These are phyloP conservation scores for Typhlomys cinereus DNA, from an alignment of 2,113 vertebrate genomes.

Conservation along the genomic window DNA sequence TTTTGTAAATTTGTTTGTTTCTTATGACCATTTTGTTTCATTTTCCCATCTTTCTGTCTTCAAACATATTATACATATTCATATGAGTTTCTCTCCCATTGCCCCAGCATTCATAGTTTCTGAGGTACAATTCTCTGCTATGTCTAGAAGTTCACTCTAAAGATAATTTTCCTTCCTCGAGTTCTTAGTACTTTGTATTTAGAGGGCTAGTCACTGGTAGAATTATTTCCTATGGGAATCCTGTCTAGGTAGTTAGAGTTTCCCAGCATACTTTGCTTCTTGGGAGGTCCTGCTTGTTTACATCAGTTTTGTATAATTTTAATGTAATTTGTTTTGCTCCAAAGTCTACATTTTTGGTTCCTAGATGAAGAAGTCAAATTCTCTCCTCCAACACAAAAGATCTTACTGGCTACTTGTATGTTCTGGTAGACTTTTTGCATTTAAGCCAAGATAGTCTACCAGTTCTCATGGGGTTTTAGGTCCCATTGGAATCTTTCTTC, in stretches of 20 bases:
- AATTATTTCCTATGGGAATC: constrained; percentile 15
- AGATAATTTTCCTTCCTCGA: not conserved
- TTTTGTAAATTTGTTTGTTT: too few species aligned
- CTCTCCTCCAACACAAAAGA: not conserved
- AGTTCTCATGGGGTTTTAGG: not conserved
- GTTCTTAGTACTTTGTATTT: not conserved
- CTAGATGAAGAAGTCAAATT: not conserved
- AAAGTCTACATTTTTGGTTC: not conserved
- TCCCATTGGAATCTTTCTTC: not conserved
- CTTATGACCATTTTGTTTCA: too few species aligned
- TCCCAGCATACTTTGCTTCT: not conserved
- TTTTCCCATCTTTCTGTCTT: too few species aligned
- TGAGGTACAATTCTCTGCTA: not conserved
- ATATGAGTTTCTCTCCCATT: too few species aligned
- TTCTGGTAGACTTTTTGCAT: not conserved
- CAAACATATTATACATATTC: too few species aligned
- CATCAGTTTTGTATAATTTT: not conserved
- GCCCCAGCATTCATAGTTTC: not conserved
- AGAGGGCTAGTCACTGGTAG: not conserved
- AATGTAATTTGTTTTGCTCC: not conserved
- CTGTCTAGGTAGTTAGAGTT: not conserved
- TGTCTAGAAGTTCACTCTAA: not conserved
- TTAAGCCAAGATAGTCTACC: not conserved
- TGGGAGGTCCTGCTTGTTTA: not conserved
- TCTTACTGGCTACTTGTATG: not conserved